Percentiles rank a stretch among this genome's conserved stretches.
Evolutionary conservation across 2,797 vertebrate genomes (phyloP).

Genomic region (Poeciliopsis gracilis): DNA sequence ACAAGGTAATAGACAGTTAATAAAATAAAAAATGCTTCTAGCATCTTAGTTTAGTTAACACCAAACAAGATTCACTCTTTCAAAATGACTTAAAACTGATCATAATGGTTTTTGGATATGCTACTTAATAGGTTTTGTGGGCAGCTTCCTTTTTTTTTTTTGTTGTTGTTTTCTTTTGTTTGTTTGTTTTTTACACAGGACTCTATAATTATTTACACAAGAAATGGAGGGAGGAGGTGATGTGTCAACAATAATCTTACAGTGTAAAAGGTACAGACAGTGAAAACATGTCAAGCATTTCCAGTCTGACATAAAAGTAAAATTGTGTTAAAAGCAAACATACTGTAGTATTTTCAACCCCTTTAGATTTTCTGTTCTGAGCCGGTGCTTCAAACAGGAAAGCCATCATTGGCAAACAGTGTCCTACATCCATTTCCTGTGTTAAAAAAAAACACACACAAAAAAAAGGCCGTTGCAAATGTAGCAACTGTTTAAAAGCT

Average conservation of each 20-base stretch:
- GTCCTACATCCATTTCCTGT: slow-evolving; percentile 5
- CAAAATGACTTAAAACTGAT: neutral
- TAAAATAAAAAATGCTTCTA: neutral
- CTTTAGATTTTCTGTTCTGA: neutral
- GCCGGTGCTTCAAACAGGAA: neutral
- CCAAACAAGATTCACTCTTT: neutral
- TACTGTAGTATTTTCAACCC: neutral
- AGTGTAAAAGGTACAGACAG: neutral
- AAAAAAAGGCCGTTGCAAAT: neutral
- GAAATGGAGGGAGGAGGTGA: neutral
- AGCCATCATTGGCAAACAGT: neutral
- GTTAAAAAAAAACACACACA: neutral
- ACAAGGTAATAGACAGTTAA: neutral
- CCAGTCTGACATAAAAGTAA: neutral
- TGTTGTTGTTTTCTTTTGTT: too few relatives aligned
- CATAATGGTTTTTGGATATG: neutral
- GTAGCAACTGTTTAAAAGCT: neutral
- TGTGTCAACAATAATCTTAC: neutral
- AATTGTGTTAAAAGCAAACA: neutral
- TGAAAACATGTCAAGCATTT: neutral
- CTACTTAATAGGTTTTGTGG: neutral
- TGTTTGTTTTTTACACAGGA: neutral
- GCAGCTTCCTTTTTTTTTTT: neutral
- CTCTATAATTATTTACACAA: neutral
- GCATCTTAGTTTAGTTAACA: neutral